Evolutionary conservation across 1,140 invertebrate species (phyloP), one percentile per base, ranked within the genome.

Genomic region (Polyergus mexicanus): DNA sequence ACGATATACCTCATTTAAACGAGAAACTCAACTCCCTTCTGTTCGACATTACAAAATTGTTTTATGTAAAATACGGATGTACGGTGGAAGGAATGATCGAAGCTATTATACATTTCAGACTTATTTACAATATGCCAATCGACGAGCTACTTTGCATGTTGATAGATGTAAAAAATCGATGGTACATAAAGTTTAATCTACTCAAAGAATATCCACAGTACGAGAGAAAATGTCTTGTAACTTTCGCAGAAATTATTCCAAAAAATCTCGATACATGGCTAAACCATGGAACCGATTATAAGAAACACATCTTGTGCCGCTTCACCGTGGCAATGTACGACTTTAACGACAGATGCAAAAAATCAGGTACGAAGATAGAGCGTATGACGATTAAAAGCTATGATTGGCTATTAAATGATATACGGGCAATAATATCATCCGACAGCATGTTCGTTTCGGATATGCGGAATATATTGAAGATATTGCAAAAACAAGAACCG

Each of bases 211-310:
- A 91, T 77, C 77, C 85, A 0, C 44, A 90, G 6, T 90, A 87
- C 54, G 91, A 94, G 10, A 88, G 74, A 72, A 85, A 41, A 10
- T 93, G 90, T 47, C 66, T 93, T 8, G 89, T 84, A 3, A n/a
- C 68, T 72, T 85, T 72, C 28, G 13, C 71, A 10, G 25, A 72
- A 1, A 0, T 58, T 0, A 38, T 83, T 16, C 7, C 51, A 5
- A 5, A 86, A 7, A 32, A 32, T 32, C 32, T 3, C 0, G 32
- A 32, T 32, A 32, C 2, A 0, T 32, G 32, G 32, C 32, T 32
- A 32, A 32, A 2, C 2, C 32, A 0, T 32, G 32, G 3, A 32
- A 2, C 3, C 7, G 10, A 22, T 0, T 0, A 62, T 6, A 58
- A 5, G 11, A 2, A 0, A 4, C 7, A 0, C 0, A 44, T 62